Conservation (phyloP, 23 tunicate species). For the Ascidia mentula region DNA sequence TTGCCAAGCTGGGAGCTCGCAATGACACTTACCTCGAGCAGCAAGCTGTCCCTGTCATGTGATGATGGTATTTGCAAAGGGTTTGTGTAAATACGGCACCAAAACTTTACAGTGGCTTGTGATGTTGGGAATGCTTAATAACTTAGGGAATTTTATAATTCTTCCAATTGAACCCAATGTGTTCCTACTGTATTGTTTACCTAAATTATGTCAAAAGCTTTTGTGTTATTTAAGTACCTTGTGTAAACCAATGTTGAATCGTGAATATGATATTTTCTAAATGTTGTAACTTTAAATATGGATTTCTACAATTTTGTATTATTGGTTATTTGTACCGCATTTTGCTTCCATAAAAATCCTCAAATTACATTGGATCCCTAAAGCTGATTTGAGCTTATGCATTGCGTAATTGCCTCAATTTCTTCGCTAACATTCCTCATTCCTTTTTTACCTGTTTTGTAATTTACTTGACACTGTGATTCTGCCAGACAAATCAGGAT, state of each 20-base stretch:
- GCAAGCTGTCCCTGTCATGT: constrained; percentile 78
- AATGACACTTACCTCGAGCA: constrained; percentile 87
- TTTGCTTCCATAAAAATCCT: no score
- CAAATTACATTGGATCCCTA: no score
- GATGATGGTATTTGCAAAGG: constrained; percentile 3
- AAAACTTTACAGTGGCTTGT: neutral
- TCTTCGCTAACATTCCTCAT: neutral
- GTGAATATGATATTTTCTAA: no score
- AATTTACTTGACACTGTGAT: neutral
- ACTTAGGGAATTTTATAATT: neutral
- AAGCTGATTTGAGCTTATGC: no score
- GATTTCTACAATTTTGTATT: no score
- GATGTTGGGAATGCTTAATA: neutral
- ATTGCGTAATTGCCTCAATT: no score
- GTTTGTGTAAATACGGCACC: neutral
- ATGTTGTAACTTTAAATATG: no score
- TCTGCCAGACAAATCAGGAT: neutral
- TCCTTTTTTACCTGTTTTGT: neutral
- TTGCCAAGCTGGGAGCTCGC: constrained; percentile 54
- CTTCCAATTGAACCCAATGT: neutral
- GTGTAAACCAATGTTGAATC: no score
- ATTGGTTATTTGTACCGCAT: no score
- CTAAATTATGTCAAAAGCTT: no score
- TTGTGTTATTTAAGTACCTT: no score
- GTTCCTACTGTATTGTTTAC: neutral